Evolutionary conservation across 35 echinoderm and acorn worm genomes (phyloP), one percentile per base, ranked within the genome.

Genomic region (Diadema setosum): DNA sequence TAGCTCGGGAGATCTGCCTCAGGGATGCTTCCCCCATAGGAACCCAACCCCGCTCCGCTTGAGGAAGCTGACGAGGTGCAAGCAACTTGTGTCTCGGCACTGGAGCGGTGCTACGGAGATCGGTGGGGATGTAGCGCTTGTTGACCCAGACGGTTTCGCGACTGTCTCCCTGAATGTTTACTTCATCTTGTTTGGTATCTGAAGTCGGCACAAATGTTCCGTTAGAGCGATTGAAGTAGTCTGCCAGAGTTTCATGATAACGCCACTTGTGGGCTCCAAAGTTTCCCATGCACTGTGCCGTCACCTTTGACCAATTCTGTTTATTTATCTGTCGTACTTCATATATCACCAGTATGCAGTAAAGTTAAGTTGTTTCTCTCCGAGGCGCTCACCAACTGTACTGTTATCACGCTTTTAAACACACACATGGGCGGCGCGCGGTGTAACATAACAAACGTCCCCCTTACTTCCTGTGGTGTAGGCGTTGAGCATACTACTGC

Each of bases 41-140:
- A 0, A 94, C 88, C 92, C 92, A 92, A 21, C 83, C 48, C 61
- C 46, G 70, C 25, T 94, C 83, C 26, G 84, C 85, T 43, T n/a
- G 67, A 27, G 96, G 96, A 15, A 99, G 82, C 23, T 65, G 49
- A n/a, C 55, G 86, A 49, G 92, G 89, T 16, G 96, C 85, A 26
- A 99, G 90, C 9, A 99, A 75, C 84, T 99, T 99, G 58, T 92
- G 92, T 35, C 93, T 64, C 56, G 92, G 93, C 56, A 99, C 96
- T n/a, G 96, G 96, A 32, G 96, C 96, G 34, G 96, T 95, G 73
- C 96, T 99, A 43, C 93, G 87, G 59, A 99, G 83, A 88, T 99
- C 96, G 37, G 92, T 99, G 5, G 96, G 96, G 45, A 98, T 99
- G 48, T 94, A 99, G 16, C 96, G 85, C 57, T 98, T 99, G 74